A percentile compares a stretch with the other conserved stretches of the same genome.
These are phyloP conservation scores for Peromyscus maniculatus DNA, from an alignment of 2,113 vertebrate species.

Conservation along the genomic window DNA sequence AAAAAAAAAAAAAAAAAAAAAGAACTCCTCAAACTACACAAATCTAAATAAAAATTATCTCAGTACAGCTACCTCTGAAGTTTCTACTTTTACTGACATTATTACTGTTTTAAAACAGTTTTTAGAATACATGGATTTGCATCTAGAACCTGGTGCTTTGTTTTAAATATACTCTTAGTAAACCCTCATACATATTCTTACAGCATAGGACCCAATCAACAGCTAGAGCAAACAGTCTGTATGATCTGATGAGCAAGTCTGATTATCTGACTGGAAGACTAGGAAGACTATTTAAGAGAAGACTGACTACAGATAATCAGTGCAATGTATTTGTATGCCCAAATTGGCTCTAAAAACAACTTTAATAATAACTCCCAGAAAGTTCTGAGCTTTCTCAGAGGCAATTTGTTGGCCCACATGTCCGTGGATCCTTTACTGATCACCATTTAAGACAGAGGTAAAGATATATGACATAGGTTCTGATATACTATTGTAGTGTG, in stretches of 20 bases:
- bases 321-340: background rate
- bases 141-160: background rate
- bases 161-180: conserved; percentile 22
- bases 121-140: background rate
- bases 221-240: background rate
- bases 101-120: conserved; percentile 16
- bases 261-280: background rate
- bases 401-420: background rate
- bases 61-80: background rate
- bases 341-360: background rate
- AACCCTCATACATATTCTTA: background rate
- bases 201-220: background rate
- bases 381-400: background rate
- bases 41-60: conserved; percentile 4
- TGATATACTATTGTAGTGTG: background rate
- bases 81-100: conserved; percentile 38
- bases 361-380: conserved; percentile 15
- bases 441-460: background rate
- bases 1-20: too few species aligned
- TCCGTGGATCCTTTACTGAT: background rate
- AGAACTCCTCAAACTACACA: background rate
- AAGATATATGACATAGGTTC: background rate
- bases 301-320: background rate
- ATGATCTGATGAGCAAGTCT: background rate
- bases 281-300: background rate